Conservation (phyloP, 2,113 vertebrate genomes). For the Osmerus eperlanus region DNA sequence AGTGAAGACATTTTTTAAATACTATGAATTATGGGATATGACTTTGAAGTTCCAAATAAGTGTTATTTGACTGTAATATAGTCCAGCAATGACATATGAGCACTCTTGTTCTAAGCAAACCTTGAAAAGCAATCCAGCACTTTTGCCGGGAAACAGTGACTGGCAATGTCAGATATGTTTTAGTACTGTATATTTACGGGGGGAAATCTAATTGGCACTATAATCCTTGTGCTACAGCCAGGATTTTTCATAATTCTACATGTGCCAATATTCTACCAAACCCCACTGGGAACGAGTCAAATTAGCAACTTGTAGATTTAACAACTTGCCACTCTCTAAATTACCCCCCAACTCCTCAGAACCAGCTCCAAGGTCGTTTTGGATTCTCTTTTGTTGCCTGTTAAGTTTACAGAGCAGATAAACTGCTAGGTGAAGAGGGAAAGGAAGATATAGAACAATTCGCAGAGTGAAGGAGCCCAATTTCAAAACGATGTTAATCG, state of each 20-base stretch:
- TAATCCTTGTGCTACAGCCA: constrained; percentile 1
- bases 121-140: not conserved
- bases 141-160: not conserved
- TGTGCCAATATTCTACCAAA: constrained; percentile 1
- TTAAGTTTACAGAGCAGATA: constrained; percentile 8
- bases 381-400: constrained; percentile 1
- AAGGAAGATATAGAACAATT: not conserved
- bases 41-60: too few species aligned
- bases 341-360: constrained; percentile 1
- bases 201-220: not conserved
- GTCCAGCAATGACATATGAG: constrained; percentile 15
- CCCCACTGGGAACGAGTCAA: not conserved
- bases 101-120: constrained; percentile 13
- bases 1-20: too few species aligned
- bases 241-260: not conserved
- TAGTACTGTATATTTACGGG: not conserved
- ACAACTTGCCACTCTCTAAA: constrained; percentile 3
- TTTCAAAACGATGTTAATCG: constrained; percentile 30
- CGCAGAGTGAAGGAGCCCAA: constrained; percentile 18
- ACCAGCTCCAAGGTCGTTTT: not conserved
- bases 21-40: too few species aligned
- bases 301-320: not conserved
- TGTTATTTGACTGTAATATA: too few species aligned
- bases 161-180: constrained; percentile 7
- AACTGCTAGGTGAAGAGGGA: not conserved